Conservation (phyloP, 2,113 vertebrate species). For the Mastomys coucha region DNA sequence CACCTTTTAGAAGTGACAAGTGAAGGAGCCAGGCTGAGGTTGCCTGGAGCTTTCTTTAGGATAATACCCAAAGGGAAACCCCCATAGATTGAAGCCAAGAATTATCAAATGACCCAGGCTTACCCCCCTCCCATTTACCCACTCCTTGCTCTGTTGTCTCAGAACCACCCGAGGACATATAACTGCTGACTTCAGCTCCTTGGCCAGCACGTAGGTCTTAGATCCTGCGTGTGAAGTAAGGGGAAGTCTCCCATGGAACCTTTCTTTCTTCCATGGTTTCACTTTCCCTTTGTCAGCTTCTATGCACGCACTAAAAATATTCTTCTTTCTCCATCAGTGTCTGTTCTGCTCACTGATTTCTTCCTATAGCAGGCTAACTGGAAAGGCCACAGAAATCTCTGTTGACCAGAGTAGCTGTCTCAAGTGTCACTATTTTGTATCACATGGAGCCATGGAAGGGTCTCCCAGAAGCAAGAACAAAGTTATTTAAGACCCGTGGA, state of each 20-base stretch:
- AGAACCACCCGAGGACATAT: conserved; percentile 83
- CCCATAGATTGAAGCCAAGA: conserved; percentile 83
- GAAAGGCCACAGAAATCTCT: conserved; percentile 78
- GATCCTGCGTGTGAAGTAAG: conserved; percentile 60
- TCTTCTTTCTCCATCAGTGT: conserved; percentile 67
- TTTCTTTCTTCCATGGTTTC: conserved; percentile 55
- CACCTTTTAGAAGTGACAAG: conserved; percentile 87
- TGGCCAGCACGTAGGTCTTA: conserved; percentile 59
- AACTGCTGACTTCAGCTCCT: conserved; percentile 87
- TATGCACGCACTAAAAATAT: conserved; percentile 14
- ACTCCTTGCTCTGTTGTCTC: conserved; percentile 81
- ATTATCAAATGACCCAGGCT: conserved; percentile 84
- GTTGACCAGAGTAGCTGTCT: conserved; percentile 80
- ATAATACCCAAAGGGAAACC: conserved; percentile 84
- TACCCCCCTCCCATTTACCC: conserved; percentile 28
- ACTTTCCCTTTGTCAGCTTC: conserved; percentile 49
- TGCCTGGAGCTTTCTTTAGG: conserved; percentile 89
- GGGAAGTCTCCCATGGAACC: conserved; percentile 64
- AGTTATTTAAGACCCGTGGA: neutral
- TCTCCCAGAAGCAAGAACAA: neutral
- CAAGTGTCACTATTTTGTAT: conserved; percentile 63
- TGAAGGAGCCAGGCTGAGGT: conserved; percentile 84
- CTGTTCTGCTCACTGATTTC: conserved; percentile 71
- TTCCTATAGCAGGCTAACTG: conserved; percentile 80
- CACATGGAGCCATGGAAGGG: neutral